Evolutionary conservation across 2,797 vertebrate species (phyloP).

Genomic region (Falco novaeseelandiae): DNA sequence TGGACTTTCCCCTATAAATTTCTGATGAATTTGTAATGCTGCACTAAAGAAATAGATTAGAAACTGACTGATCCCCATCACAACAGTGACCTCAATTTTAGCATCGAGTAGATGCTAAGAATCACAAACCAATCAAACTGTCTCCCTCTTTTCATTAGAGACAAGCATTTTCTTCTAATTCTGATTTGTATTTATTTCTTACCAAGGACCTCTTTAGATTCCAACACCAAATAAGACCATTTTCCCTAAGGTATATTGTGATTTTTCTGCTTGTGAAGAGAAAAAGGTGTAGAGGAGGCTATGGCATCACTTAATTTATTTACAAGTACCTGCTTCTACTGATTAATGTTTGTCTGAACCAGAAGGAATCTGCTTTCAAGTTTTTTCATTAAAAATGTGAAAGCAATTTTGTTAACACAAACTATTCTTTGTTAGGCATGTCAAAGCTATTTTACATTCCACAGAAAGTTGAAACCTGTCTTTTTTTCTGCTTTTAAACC

Average conservation of each 20-base stretch:
- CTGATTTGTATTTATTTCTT: constrained; percentile 57
- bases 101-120: constrained; percentile 19
- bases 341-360: constrained; percentile 64
- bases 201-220: constrained; percentile 1
- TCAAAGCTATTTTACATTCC: constrained; percentile 10
- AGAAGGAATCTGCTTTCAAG: constrained; percentile 54
- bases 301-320: constrained; percentile 69
- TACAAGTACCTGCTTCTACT: constrained; percentile 56
- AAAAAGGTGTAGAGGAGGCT: constrained; percentile 27
- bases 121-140: constrained; percentile 34
- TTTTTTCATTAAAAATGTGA: constrained; percentile 65
- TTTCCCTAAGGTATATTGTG: constrained; percentile 43
- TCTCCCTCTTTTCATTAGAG: constrained; percentile 37
- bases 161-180: constrained; percentile 56
- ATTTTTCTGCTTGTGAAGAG: constrained; percentile 50
- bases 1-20: constrained; percentile 30
- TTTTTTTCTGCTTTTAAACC: constrained; percentile 11
- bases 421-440: constrained; percentile 23
- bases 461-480: constrained; percentile 28
- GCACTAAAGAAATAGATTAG: constrained; percentile 54
- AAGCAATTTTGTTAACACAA: constrained; percentile 64
- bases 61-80: constrained; percentile 46
- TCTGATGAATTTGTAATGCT: constrained; percentile 34
- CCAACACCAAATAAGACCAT: constrained; percentile 14
- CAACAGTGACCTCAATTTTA: constrained; percentile 56